Evolutionary conservation across 2,113 vertebrate genomes (phyloP).

Genomic region (Ameiurus melas): DNA sequence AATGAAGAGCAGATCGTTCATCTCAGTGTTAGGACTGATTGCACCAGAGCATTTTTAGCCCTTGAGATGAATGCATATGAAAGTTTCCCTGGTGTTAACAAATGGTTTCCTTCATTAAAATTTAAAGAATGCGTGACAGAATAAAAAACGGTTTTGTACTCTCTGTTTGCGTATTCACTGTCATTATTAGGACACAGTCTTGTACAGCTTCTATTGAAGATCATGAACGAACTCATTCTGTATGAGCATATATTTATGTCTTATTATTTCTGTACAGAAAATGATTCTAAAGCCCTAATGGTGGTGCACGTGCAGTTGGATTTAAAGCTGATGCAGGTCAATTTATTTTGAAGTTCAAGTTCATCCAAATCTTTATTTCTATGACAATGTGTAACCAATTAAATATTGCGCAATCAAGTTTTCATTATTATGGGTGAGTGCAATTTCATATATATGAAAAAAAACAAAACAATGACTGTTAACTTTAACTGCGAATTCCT

Average conservation of each 20-base stretch:
- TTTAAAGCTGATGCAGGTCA: not conserved
- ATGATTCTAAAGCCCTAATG: too few species aligned
- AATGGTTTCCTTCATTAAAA: constrained; percentile 39
- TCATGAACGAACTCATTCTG: not conserved
- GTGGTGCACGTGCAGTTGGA: not conserved
- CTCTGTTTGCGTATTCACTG: constrained; percentile 14
- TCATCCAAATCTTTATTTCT: not conserved
- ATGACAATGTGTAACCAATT: not conserved
- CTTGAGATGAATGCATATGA: constrained; percentile 69
- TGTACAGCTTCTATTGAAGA: too few species aligned
- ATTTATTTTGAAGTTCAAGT: not conserved
- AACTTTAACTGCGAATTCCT: not conserved
- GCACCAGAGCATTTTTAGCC: constrained; percentile 69
- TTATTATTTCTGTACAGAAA: not conserved
- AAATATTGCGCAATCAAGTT: not conserved
- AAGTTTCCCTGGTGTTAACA: constrained; percentile 31
- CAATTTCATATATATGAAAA: not conserved
- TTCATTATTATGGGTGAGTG: not conserved
- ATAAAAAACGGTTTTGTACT: constrained; percentile 24
- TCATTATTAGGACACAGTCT: not conserved
- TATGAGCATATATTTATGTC: not conserved
- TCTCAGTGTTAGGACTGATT: constrained; percentile 73
- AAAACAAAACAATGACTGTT: too few species aligned
- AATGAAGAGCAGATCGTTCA: constrained; percentile 88
- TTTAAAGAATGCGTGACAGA: constrained; percentile 29